phyloP scores from a whole-genome alignment of 2,888 invertebrate species.

The Erannis defoliaria region DNA sequence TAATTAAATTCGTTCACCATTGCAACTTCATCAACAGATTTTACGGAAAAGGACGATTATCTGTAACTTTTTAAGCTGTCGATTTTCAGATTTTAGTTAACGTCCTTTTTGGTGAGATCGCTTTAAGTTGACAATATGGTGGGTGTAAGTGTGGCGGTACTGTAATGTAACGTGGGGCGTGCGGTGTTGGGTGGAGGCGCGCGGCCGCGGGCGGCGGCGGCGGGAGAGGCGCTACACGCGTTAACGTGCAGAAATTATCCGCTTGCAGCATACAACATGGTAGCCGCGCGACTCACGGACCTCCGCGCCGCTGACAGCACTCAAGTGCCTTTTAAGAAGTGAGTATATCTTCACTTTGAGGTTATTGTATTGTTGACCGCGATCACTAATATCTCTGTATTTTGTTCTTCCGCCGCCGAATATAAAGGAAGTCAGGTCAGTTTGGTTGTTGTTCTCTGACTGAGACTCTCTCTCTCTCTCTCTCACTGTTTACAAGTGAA shows the following conservation, averaged over 20 bases:
- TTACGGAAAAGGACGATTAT: constrained; percentile 42
- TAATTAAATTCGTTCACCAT: constrained; percentile 39
- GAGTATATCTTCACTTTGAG: constrained; percentile 79
- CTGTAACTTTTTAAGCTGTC: background rate
- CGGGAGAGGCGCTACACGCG: constrained; percentile 68
- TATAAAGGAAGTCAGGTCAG: constrained; percentile 80
- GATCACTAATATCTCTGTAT: constrained; percentile 13
- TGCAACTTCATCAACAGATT: constrained; percentile 46
- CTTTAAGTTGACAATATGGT: constrained; percentile 85
- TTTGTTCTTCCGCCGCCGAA: constrained; percentile 51
- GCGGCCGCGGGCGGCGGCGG: constrained; percentile 53
- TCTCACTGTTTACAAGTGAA: background rate
- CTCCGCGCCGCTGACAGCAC: constrained; percentile 97
- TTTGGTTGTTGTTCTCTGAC: too few species aligned
- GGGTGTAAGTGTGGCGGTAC: constrained; percentile 59
- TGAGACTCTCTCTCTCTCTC: too few species aligned
- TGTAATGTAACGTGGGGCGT: constrained; percentile 49
- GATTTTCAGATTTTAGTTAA: background rate
- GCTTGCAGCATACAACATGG: constrained; percentile 99
- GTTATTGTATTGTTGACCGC: background rate
- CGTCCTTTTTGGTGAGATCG: constrained; percentile 56
- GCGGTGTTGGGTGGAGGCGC: constrained; percentile 50
- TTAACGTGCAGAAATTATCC: constrained; percentile 89
- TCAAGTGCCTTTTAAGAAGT: constrained; percentile 99
- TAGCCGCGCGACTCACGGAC: constrained; percentile 98